Conservation (phyloP, 1,140 invertebrate genomes). For the Eulimnadia texana region DNA sequence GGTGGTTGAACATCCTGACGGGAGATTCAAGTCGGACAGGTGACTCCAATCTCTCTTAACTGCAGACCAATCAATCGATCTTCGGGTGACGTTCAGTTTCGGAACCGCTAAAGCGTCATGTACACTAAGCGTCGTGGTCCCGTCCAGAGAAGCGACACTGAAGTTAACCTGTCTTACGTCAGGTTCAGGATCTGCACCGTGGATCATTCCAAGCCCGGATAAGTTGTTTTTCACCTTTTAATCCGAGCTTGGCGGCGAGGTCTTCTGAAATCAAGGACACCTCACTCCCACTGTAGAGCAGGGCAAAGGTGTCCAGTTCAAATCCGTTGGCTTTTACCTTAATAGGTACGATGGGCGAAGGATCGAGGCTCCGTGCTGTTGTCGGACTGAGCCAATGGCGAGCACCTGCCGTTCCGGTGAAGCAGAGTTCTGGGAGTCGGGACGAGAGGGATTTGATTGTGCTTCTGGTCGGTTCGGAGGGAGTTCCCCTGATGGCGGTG, state of each 20-base stretch:
- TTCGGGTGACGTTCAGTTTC: neutral
- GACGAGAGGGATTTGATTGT: neutral
- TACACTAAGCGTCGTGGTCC: neutral
- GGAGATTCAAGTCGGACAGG: neutral
- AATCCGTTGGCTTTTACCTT: neutral
- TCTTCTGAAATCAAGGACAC: neutral
- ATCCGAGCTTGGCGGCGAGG: neutral
- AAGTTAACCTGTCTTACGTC: neutral
- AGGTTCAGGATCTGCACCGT: slow-evolving; percentile 1
- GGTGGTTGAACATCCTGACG: neutral
- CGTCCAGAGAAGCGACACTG: neutral
- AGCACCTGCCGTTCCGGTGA: neutral
- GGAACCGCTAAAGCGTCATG: neutral
- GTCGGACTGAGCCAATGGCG: neutral
- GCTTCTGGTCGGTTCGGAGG: neutral
- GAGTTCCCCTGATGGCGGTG: neutral
- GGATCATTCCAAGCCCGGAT: neutral
- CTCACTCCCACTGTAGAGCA: neutral
- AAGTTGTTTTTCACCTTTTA: neutral
- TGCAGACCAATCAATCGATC: neutral
- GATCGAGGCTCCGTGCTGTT: neutral
- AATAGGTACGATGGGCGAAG: neutral
- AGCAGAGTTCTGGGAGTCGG: neutral
- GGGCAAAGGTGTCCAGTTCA: neutral
- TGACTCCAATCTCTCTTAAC: neutral